These are phyloP conservation scores for Forbesichthys agassizii DNA, from an alignment of 2,113 vertebrate genomes.

Conservation along the genomic window DNA sequence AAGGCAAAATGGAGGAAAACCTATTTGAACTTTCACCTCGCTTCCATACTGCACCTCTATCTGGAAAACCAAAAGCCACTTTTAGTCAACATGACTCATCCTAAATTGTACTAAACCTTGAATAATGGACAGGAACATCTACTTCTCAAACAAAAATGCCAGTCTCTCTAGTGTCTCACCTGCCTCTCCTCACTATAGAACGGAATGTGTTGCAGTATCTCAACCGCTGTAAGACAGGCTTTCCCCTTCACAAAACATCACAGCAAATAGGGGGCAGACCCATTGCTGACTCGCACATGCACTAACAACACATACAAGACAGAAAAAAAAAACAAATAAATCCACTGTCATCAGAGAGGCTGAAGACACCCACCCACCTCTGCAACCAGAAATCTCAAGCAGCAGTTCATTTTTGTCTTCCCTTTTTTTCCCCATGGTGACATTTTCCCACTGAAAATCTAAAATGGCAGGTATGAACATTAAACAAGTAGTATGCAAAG, in stretches of 20 bases:
- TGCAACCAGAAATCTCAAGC: constrained; percentile 68
- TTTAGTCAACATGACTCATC: constrained; percentile 1
- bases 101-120: constrained; percentile 16
- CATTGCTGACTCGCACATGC: constrained; percentile 9
- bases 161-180: constrained; percentile 27
- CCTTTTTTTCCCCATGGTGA: constrained; percentile 21
- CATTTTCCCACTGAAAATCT: constrained; percentile 21
- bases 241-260: constrained; percentile 25
- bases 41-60: background rate
- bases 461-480: constrained; percentile 44
- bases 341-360: constrained; percentile 75
- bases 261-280: constrained; percentile 39
- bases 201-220: constrained; percentile 73
- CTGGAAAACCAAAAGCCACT: constrained; percentile 25
- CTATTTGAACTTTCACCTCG: background rate
- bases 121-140: constrained; percentile 32
- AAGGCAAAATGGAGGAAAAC: constrained; percentile 41
- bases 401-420: constrained; percentile 41
- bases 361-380: constrained; percentile 44
- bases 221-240: constrained; percentile 24
- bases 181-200: constrained; percentile 34
- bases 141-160: background rate
- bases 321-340: constrained; percentile 38
- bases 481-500: constrained; percentile 8
- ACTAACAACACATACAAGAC: constrained; percentile 36